Evolutionary conservation across 2,797 vertebrate species (phyloP).

Genomic region (Poeciliopsis infans): DNA sequence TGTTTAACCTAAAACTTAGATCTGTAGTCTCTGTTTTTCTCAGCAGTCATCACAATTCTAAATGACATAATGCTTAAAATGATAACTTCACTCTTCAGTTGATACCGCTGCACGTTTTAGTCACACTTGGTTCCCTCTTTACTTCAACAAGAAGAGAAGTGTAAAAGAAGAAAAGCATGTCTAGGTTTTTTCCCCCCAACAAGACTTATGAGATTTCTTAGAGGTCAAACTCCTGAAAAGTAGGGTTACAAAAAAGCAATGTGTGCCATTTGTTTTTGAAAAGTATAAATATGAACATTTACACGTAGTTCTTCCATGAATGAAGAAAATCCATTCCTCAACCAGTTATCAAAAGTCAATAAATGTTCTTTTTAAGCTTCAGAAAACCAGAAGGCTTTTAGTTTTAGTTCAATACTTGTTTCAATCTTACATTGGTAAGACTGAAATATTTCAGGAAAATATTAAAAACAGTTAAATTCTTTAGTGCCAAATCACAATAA

Average conservation of each 20-base stretch:
- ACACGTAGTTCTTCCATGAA: neutral
- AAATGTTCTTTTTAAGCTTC: neutral
- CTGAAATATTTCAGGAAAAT: neutral
- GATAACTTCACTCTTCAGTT: slow-evolving; percentile 22
- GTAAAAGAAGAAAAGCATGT: neutral
- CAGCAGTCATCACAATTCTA: slow-evolving; percentile 33
- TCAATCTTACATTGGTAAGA: neutral
- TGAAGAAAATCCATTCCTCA: neutral
- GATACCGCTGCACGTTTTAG: neutral
- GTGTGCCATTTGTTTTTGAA: neutral
- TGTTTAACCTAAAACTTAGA: slow-evolving; percentile 43
- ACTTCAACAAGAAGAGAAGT: neutral
- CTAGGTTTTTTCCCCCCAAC: neutral
- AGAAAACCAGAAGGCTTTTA: neutral
- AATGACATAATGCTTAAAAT: neutral
- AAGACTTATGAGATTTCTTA: neutral
- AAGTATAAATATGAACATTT: neutral
- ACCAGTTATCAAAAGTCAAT: neutral
- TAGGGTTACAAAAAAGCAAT: neutral
- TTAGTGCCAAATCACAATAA: neutral
- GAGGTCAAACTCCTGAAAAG: neutral
- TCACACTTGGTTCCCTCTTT: neutral
- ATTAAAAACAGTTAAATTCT: neutral
- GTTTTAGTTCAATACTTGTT: neutral
- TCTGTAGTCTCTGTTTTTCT: slow-evolving; percentile 41